A percentile compares a stretch with the other conserved stretches of the same genome.
Evolutionary conservation across 2,888 invertebrate genomes (phyloP).

Genomic region (Argyra leucocephala): DNA sequence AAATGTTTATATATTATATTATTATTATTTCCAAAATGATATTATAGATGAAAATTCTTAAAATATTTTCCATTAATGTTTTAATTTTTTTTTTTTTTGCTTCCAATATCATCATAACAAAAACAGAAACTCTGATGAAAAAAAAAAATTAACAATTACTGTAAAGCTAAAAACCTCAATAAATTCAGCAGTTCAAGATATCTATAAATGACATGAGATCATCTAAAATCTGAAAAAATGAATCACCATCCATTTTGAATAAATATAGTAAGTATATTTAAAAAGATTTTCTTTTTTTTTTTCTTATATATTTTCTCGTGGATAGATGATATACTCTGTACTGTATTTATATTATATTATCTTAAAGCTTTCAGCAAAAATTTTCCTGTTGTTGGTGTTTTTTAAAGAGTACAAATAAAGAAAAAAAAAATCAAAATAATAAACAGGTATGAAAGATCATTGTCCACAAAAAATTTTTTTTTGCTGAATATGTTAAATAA

Average conservation of each 20-base stretch:
- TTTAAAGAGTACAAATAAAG: too few species aligned
- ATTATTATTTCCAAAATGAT: too few species aligned
- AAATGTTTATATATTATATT: too few species aligned
- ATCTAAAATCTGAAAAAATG: background rate
- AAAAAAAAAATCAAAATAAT: background rate
- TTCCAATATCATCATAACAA: background rate
- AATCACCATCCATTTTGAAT: background rate
- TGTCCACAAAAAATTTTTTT: background rate
- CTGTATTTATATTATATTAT: too few species aligned
- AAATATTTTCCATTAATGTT: background rate
- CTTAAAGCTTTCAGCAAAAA: too few species aligned
- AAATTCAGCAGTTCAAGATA: background rate
- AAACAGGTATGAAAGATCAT: background rate
- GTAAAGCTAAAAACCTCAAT: constrained; percentile 6
- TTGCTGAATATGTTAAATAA: background rate
- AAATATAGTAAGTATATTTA: background rate
- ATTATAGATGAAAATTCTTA: too few species aligned
- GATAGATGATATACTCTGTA: background rate
- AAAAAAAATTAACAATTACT: too few species aligned
- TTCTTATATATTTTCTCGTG: background rate
- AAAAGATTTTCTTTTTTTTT: background rate
- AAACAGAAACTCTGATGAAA: too few species aligned
- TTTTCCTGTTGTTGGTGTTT: too few species aligned
- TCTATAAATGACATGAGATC: constrained; percentile 6
- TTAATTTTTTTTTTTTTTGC: background rate